Evolutionary conservation across 1,140 invertebrate genomes (phyloP).

Genomic region (Wiebesia pumilae): DNA sequence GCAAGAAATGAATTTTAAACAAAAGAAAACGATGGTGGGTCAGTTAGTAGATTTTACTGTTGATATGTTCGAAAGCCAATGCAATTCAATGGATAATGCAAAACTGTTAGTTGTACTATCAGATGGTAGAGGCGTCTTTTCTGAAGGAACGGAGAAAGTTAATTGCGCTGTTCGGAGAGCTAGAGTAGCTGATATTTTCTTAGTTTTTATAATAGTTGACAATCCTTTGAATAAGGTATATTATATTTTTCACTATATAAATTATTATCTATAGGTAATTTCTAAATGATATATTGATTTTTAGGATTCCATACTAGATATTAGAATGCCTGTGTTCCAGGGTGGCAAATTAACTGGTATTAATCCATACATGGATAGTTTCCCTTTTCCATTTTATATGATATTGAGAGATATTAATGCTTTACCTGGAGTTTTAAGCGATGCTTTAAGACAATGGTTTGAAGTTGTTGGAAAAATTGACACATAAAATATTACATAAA

Average conservation of each 20-base stretch:
- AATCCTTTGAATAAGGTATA: constrained; percentile 91
- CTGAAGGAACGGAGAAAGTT: constrained; percentile 89
- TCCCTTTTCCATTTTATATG: constrained; percentile 99
- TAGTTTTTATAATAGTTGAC: constrained; percentile 97
- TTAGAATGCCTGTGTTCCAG: constrained; percentile 85
- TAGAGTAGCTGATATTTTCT: constrained; percentile 88
- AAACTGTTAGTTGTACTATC: constrained; percentile 95
- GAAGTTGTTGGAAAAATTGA: constrained; percentile 89
- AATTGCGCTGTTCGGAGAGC: constrained; percentile 87
- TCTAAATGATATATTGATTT: constrained; percentile 62
- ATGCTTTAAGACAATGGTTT: constrained; percentile 98
- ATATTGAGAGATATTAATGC: constrained; percentile 91
- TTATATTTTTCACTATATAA: constrained; percentile 13
- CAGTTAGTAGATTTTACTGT: constrained; percentile 87
- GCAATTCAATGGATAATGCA: constrained; percentile 78
- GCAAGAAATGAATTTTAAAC: constrained; percentile 86
- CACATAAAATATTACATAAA: constrained; percentile 56
- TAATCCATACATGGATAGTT: constrained; percentile 91
- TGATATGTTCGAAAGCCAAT: constrained; percentile 80
- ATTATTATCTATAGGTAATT: neutral
- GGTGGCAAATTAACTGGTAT: constrained; percentile 79
- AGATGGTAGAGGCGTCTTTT: constrained; percentile 94
- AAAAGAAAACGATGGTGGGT: constrained; percentile 87
- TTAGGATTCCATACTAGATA: constrained; percentile 93
- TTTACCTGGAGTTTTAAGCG: constrained; percentile 92